Evolutionary conservation across 2,888 invertebrate genomes (phyloP), one percentile per base, ranked within the genome.

Genomic region (Masnerella sp.): DNA sequence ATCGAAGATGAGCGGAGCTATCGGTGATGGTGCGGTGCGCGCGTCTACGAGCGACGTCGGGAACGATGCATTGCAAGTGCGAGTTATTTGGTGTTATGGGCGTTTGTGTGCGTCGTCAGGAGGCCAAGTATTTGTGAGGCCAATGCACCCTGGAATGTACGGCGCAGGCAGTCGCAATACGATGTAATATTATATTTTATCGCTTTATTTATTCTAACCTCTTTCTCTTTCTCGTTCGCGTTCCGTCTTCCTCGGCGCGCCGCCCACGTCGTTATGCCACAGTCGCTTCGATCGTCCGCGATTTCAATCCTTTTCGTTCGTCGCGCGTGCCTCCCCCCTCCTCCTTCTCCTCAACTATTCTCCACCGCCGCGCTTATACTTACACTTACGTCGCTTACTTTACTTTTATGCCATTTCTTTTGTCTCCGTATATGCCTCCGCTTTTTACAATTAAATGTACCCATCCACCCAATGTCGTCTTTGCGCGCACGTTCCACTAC

Each of bases 201-300:
- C 86, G 85, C 85, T 85, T 86, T 86, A 86, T 86, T 86, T 86
- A 85, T 85, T 86, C 84, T 85, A 85, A 85, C 83, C 81, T 84
- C 83, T 77, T 28, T 74, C 74, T 74, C 74, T 59, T 9, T 70
- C 65, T 34, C 28, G 47, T 40, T 49, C 61, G 25, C 69, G 43
- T 43, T 64, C 65, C 52, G 52, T 74, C 82, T 78, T 80, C 76
- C 77, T 76, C 77, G 76, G 81, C 78, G 78, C 76, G 75, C 80
- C 80, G 78, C 80, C 80, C 80, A 80, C 80, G 78, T 79, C 79
- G 80, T 80, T 80, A 79, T 77, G 70, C 68, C 71, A 71, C 61
- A 67, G 70, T 59, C 64, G 74, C 74, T 74, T 74, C 74, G 74
- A 74, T 74, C 76, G 76, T 65, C 49, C 69, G 61, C 69, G 69